Base-by-base conservation (phyloP, 2,797 vertebrate genomes). In the Rhinatrema bivittatum region DNA sequence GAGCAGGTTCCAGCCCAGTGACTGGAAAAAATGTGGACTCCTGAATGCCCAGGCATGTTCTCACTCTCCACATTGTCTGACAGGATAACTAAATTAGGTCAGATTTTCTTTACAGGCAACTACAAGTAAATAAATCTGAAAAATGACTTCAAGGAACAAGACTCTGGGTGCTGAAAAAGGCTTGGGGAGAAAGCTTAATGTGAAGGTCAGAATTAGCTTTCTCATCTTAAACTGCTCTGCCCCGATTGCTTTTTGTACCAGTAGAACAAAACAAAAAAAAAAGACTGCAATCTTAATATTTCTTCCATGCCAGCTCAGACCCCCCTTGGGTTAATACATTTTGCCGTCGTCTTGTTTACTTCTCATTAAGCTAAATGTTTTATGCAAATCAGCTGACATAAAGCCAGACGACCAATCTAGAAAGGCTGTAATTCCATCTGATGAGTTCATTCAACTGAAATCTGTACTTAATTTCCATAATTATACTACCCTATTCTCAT, bases 391-490 rank as follows among this genome's bases (percentile, higher is more conserved):
- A 63, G 60, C 69, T 75, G 68, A 76, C 66, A 76, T 71, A 72
- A 76, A 78, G 72, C 77, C 74, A 79, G 74, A 54, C 68, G 58
- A 70, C 72, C 74, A 70, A 78, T 74, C 69, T 76, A 70, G 70
- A 61, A 72, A 75, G 66, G 73, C 74, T 76, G 71, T 70, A 76
- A 79, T 78, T 78, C 75, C 67, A 78, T 76, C 70, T 79, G 77
- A 79, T 79, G 77, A 78, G 72, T 76, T 79, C 68, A 76, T 79
- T 79, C 74, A 78, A 60, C 75, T 76, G 77, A 78, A 79, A 78
- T 79, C 73, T 75, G 71, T 68, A 70, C 73, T 75, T 79, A 79
- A 79, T 79, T 79, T 79, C 72, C 77, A 79, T 79, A 79, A 79
- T 79, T 79, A 74, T 68, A 56, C 68, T 72, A 56, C 70, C 73